Percentiles rank a stretch among this genome's conserved stretches.
Conservation (phyloP, 2,888 invertebrate species). For the Amiota mariae region DNA sequence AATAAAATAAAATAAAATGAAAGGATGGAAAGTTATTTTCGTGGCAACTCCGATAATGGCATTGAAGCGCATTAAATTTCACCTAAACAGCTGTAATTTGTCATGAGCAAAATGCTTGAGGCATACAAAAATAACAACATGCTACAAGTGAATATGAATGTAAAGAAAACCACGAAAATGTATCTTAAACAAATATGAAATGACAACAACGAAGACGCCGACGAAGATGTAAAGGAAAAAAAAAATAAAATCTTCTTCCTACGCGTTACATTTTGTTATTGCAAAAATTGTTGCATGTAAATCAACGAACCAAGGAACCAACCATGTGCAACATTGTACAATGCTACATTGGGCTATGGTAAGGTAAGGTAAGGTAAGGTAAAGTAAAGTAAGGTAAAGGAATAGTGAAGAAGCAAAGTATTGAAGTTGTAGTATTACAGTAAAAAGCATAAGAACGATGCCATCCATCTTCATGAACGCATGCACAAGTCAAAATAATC, state of each 20-base stretch:
- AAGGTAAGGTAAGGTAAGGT: too few species aligned
- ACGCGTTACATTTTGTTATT: not conserved
- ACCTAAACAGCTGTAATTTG: conserved; percentile 23
- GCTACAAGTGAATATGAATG: not conserved
- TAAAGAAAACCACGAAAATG: not conserved
- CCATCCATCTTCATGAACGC: conserved; percentile 25
- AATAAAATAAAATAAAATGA: not conserved
- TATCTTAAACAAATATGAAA: conserved; percentile 10
- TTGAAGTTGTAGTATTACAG: too few species aligned
- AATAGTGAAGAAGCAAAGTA: too few species aligned
- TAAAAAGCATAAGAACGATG: too few species aligned
- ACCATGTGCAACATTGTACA: not conserved
- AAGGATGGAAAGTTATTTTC: not conserved
- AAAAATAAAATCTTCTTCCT: too few species aligned
- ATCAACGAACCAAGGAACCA: not conserved
- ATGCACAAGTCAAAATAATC: conserved; percentile 27
- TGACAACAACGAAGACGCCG: not conserved
- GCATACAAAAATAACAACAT: not conserved
- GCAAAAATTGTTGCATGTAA: not conserved
- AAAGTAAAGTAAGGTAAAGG: too few species aligned
- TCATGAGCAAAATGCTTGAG: conserved; percentile 22
- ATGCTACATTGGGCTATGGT: too few species aligned
- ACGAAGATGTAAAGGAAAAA: not conserved
- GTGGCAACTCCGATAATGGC: conserved; percentile 2
- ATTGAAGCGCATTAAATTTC: conserved; percentile 19